Evolutionary conservation across 2,797 vertebrate species (phyloP).

Genomic region (Allobates femoralis): DNA sequence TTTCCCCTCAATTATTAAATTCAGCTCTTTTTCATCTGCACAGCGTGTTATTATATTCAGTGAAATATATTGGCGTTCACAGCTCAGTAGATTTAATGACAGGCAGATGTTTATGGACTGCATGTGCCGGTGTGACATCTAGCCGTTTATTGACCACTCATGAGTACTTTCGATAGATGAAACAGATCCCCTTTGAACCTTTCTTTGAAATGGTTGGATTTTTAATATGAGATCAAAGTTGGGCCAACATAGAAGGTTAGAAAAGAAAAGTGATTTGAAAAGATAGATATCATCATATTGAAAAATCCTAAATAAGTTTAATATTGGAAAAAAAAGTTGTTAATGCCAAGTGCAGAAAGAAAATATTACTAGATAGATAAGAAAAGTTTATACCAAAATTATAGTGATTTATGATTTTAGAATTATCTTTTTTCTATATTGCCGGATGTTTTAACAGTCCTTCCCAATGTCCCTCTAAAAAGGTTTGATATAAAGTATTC

Average conservation of each 20-base stretch:
- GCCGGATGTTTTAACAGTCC: not conserved
- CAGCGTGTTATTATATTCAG: no score
- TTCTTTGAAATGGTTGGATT: no score
- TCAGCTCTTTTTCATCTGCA: no score
- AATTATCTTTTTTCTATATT: not conserved
- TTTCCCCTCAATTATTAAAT: no score
- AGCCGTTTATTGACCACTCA: no score
- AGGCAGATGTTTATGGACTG: no score
- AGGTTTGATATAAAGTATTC: not conserved
- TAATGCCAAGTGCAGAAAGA: not conserved
- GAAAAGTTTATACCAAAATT: not conserved
- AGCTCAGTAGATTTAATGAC: no score
- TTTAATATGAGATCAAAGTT: not conserved
- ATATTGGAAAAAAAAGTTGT: not conserved
- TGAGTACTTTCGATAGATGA: no score
- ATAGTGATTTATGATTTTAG: not conserved
- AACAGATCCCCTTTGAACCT: no score
- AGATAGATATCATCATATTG: not conserved
- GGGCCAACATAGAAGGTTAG: not conserved
- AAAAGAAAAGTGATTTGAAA: not conserved
- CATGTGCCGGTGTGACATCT: no score
- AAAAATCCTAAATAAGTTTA: not conserved
- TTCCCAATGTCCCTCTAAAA: not conserved
- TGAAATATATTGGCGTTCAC: no score
- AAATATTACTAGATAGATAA: not conserved